Percentiles rank a stretch among this genome's conserved stretches.
These are phyloP conservation scores for Stenodema calcarata DNA, from an alignment of 2,888 invertebrate genomes.

Conservation along the genomic window DNA sequence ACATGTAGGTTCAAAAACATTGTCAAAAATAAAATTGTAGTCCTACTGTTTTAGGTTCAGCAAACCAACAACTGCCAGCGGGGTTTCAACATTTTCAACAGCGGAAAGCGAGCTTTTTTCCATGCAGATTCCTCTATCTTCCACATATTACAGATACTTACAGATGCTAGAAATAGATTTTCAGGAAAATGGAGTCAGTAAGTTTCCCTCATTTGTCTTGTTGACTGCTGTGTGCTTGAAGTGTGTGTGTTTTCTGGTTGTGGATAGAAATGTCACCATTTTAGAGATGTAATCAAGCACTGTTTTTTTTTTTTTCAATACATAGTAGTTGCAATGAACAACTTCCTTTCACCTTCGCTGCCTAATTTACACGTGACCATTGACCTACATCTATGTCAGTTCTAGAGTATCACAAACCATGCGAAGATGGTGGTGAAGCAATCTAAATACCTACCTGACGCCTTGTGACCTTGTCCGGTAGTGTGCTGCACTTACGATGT, in stretches of 20 bases:
- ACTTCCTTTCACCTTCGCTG: neutral
- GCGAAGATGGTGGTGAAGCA: neutral
- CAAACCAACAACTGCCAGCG: neutral
- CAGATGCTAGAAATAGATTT: constrained; percentile 44
- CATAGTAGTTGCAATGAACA: neutral
- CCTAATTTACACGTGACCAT: neutral
- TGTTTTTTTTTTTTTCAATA: no score
- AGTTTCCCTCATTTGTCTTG: constrained; percentile 40
- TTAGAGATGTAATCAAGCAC: neutral
- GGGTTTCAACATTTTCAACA: neutral
- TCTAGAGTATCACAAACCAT: neutral
- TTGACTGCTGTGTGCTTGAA: constrained; percentile 33
- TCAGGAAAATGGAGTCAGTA: constrained; percentile 39
- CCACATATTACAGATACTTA: constrained; percentile 31
- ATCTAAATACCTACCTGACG: neutral
- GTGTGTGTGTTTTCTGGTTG: constrained; percentile 41
- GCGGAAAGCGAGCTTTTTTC: neutral
- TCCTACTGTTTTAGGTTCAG: neutral
- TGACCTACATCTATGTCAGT: neutral
- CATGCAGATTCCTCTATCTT: neutral
- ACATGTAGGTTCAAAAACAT: neutral
- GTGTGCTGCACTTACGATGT: no score
- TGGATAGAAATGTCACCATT: constrained; percentile 35
- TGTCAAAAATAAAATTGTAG: neutral
- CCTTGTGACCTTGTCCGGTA: neutral